Percentiles rank a stretch among this genome's conserved stretches.
phyloP scores from a whole-genome alignment of 1,140 invertebrate genomes.

The Paraescarpia echinospica region DNA sequence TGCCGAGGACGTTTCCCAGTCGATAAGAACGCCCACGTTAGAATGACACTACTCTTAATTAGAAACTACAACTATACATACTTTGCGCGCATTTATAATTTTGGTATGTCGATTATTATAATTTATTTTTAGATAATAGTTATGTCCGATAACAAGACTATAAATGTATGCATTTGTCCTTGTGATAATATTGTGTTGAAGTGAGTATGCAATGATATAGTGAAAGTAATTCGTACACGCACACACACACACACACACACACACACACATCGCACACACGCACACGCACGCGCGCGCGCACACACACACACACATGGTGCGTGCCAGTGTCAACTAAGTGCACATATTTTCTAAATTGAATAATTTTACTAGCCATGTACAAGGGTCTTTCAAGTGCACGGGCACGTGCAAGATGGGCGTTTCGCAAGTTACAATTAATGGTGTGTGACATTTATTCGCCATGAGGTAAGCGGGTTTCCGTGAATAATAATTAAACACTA shows the following conservation, averaged over 20 bases:
- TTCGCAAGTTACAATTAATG: neutral
- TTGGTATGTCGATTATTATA: neutral
- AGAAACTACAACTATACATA: neutral
- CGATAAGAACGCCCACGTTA: neutral
- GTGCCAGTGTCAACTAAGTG: neutral
- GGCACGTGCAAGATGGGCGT: no score
- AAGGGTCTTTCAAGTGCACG: neutral
- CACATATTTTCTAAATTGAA: neutral
- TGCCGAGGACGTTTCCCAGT: no score
- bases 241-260: neutral
- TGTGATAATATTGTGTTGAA: neutral
- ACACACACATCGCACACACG: conserved; percentile 10
- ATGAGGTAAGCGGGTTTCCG: neutral
- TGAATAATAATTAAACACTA: neutral
- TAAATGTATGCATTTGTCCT: neutral
- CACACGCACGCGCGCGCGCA: neutral
- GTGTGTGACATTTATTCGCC: neutral
- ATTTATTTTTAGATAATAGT: no score
- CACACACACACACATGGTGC: neutral
- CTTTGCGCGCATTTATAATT: neutral
- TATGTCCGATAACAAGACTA: no score
- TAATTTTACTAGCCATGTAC: neutral
- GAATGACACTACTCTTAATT: neutral
- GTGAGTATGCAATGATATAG: neutral
- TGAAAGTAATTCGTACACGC: neutral